Evolutionary conservation across 1,140 invertebrate genomes (phyloP), one percentile per base, ranked within the genome.

Genomic region (Pomacea maculata): DNA sequence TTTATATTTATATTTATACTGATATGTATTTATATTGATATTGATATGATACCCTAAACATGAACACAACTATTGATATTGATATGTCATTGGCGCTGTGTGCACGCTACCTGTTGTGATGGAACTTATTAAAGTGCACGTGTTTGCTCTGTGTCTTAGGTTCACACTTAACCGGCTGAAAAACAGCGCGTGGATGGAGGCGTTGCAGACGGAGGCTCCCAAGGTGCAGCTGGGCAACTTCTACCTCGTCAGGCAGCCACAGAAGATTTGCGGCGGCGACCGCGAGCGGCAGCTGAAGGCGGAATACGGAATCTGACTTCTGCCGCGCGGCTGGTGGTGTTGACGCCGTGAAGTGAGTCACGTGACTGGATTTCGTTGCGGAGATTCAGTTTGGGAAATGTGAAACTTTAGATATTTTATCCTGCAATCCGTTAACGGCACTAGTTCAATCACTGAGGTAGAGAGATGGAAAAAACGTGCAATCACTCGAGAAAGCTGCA

Each of bases 211-310:
- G 34, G 70, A 86, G n/a, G 15, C 11, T 61, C 78, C 81, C 21
- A 77, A 74, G 17, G 86, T 88, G 0, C 82, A 83, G 63, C 87
- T 89, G 64, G 88, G 88, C 61, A 86, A 86, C 70, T 88, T 87
- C 75, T 86, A 86, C 75, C 81, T 86, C 2, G 85, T 87, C 6
- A 75, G 86, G 11, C 85, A 88, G 71, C 88, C 88, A 6, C 85
- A 86, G 70, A 89, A 88, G 70, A 73, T 85, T 21, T 83, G 81
- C 25, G 85, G 84, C 55, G 85, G 87, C 2, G 75, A 82, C 12
- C 77, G 80, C 15, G 87, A 88, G 70, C 52, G 72, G 61, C 82
- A 85, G n/a, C 67, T 85, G 11, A 88, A 88, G 52, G 67, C 78
- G 14, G 82, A 85, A 29, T 84, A 85, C 34, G 80, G 83, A 29